These are phyloP conservation scores for Atherinosoma microstoma DNA, from an alignment of 2,797 vertebrate species.

Conservation along the genomic window DNA sequence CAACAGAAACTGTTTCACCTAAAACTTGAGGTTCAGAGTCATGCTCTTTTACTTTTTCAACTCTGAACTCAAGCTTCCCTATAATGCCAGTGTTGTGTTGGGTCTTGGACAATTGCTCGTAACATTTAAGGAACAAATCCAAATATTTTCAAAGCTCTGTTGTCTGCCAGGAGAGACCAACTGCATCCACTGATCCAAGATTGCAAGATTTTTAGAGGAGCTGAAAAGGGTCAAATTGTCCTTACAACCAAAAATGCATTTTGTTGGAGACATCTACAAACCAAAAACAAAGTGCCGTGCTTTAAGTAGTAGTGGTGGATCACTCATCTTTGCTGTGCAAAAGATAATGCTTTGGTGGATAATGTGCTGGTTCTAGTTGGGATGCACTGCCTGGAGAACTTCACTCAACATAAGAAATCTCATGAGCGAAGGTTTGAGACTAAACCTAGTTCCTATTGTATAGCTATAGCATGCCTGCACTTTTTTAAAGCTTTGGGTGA, in stretches of 20 bases:
- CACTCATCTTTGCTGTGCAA: background rate
- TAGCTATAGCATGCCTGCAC: background rate
- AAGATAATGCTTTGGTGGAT: no score
- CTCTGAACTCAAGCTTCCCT: background rate
- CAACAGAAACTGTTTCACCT: background rate
- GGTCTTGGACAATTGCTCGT: background rate
- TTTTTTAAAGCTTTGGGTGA: background rate
- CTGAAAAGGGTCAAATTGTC: background rate
- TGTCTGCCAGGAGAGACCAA: background rate
- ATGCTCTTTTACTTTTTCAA: background rate
- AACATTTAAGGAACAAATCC: background rate
- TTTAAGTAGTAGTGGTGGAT: background rate
- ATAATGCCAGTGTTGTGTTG: background rate
- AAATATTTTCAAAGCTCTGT: background rate
- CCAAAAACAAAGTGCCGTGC: background rate
- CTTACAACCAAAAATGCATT: background rate
- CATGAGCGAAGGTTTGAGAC: no score
- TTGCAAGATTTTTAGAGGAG: background rate
- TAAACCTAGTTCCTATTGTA: no score
- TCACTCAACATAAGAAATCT: no score
- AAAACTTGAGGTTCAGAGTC: background rate
- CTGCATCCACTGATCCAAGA: background rate
- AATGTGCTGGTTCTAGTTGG: no score
- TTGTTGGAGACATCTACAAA: background rate
- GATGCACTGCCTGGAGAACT: no score